Conservation (phyloP, 2,113 vertebrate species). For the Myiozetetes cayanensis region DNA sequence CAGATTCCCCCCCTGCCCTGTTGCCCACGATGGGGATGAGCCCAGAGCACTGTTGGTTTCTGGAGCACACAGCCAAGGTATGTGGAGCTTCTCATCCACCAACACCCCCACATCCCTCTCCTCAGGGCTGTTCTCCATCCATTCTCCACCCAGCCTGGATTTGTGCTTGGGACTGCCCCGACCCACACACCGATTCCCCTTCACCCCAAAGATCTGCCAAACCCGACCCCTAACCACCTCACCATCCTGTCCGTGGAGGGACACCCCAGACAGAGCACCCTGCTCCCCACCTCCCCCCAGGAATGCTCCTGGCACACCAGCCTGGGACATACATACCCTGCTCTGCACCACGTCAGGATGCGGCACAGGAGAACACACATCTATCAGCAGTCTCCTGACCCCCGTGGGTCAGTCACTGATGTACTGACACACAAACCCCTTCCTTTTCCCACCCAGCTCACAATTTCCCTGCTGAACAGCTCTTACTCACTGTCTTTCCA, state of each 20-base stretch:
- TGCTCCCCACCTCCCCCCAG: rapidly evolving
- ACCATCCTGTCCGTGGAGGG: rapidly evolving
- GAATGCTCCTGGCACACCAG: not conserved
- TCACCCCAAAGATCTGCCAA: not conserved
- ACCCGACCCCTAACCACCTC: rapidly evolving
- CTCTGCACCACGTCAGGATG: not conserved
- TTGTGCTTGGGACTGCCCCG: rapidly evolving
- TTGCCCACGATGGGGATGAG: not conserved
- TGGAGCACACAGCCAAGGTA: not conserved
- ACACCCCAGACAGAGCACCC: not conserved
- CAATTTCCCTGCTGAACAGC: rapidly evolving
- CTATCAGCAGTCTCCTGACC: rapidly evolving
- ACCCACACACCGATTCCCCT: not conserved
- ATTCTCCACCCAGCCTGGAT: not conserved
- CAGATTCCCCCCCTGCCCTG: not conserved
- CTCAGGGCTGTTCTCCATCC: not conserved
- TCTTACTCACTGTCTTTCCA: not conserved
- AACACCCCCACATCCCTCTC: not conserved
- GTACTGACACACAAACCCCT: not conserved
- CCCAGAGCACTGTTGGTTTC: not conserved
- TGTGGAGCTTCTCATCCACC: not conserved
- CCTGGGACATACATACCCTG: not conserved
- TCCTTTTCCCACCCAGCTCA: not conserved
- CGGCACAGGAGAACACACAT: too few relatives aligned
- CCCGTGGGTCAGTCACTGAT: rapidly evolving